These are phyloP conservation scores for Venustaconcha ellipsiformis DNA, from an alignment of 1,140 invertebrate species.

Conservation along the genomic window DNA sequence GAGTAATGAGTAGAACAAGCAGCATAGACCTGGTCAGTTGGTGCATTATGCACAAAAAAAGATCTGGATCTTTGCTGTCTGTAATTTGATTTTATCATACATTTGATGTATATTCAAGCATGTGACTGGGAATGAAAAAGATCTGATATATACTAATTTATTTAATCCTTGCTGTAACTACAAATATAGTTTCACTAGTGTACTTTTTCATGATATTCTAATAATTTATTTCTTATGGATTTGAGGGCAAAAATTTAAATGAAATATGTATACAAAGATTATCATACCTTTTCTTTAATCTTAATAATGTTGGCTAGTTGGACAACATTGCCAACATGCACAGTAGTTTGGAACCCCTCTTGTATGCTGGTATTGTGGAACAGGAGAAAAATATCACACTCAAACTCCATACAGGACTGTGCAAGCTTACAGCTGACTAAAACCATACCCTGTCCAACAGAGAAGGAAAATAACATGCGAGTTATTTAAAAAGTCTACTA, in stretches of 20 bases:
- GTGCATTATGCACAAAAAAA: too few relatives aligned
- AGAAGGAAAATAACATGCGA: background rate
- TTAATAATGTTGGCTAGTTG: slow-evolving; percentile 85
- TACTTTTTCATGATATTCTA: background rate
- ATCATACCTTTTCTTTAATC: slow-evolving; percentile 63
- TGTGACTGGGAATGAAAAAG: too few relatives aligned
- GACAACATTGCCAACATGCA: slow-evolving; percentile 94
- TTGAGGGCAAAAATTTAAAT: background rate
- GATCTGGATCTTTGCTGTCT: too few relatives aligned
- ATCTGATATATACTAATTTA: too few relatives aligned
- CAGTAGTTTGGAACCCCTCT: slow-evolving; percentile 91
- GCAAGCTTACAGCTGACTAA: slow-evolving; percentile 70
- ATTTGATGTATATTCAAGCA: too few relatives aligned
- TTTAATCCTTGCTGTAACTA: too few relatives aligned
- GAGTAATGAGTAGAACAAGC: too few relatives aligned
- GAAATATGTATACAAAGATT: background rate
- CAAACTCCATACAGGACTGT: slow-evolving; percentile 62
- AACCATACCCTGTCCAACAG: slow-evolving; percentile 66
- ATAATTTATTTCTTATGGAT: background rate
- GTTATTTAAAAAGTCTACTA: background rate
- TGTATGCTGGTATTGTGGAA: slow-evolving; percentile 87
- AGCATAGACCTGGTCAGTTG: too few relatives aligned
- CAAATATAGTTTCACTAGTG: too few relatives aligned
- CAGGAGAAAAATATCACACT: slow-evolving; percentile 87
- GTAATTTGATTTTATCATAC: too few relatives aligned